Base-by-base conservation (phyloP, 2,113 vertebrate species). In the Ammodytes marinus region DNA sequence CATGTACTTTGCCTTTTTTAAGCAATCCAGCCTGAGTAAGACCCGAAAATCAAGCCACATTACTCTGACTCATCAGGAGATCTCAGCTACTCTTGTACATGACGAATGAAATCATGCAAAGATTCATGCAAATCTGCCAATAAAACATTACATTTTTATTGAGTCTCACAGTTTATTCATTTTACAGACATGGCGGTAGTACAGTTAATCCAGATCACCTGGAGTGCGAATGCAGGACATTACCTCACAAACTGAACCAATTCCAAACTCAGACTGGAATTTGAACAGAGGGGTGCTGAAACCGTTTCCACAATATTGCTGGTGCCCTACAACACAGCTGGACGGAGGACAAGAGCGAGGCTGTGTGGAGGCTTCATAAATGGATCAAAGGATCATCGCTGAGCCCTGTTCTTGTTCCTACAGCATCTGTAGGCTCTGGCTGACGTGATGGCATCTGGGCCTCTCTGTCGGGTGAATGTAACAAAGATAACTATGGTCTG, bases 331-430 rank as follows among this genome's bases (percentile, higher is more conserved):
- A 73, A 66, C 27, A 79, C 57, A 81, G 79, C 73, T 72, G 74
- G 15, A 17, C 14, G 15, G n/a, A 7, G n/a, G 0, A 60, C 8
- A 6, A 1, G 1, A 8, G 11, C 7, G 10, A 53, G 13, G 53
- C 67, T 17, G 19, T 43, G 27, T 14, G 40, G 12, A 0, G 49
- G 66, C 58, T 59, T 57, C 37, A 45, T 1, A 6, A 0, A 0
- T 45, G 60, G 77, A 83, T 83, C 68, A 85, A 71, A 67, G 43
- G 27, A 64, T 83, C 54, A 68, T 70, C 50, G n/a, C n/a, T 6
- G 6, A 53, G 57, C 75, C 35, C 12, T 14, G 15, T 58, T 55
- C 64, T 14, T 14, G 15, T 58, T 55, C 64, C 50, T 13, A 55
- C 55, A 65, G 40, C 39, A 9, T 39, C 73, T 54, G 54, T 69